Conservation (phyloP, 2,113 vertebrate species). For the Tylochromis polylepis region DNA sequence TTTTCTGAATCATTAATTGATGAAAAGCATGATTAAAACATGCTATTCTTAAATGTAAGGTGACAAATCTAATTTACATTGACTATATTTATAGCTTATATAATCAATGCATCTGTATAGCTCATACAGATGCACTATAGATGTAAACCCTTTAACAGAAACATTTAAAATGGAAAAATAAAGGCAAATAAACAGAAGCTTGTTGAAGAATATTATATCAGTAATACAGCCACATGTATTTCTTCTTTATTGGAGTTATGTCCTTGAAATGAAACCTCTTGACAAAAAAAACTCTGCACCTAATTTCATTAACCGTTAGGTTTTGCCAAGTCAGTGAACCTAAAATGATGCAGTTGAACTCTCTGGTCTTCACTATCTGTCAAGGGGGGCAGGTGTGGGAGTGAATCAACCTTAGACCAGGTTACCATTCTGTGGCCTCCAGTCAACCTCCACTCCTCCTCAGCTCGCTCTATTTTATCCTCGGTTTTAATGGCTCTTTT, state of each 20-base stretch:
- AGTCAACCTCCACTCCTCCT: slow-evolving; percentile 26
- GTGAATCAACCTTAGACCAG: background rate
- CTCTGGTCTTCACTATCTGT: slow-evolving; percentile 25
- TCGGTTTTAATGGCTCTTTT: background rate
- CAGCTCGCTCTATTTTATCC: background rate
- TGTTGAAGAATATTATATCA: background rate
- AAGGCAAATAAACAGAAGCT: background rate
- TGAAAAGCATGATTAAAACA: background rate
- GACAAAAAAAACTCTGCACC: slow-evolving; percentile 29
- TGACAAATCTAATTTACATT: background rate
- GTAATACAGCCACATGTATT: background rate
- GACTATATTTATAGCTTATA: background rate
- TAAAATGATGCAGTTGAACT: slow-evolving; percentile 63
- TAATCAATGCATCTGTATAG: background rate
- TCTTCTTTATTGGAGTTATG: slow-evolving; percentile 22
- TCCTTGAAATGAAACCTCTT: slow-evolving; percentile 56
- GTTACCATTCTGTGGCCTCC: slow-evolving; percentile 5
- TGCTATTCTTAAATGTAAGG: background rate
- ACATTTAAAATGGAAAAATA: background rate
- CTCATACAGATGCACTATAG: background rate
- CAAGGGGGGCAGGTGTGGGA: background rate
- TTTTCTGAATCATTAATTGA: background rate
- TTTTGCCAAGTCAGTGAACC: slow-evolving; percentile 70
- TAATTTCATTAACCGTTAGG: slow-evolving; percentile 63
- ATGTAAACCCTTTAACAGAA: background rate